Percentiles rank a stretch among this genome's conserved stretches.
phyloP scores from a whole-genome alignment of 2,797 vertebrate species.

The Semotilus atromaculatus region DNA sequence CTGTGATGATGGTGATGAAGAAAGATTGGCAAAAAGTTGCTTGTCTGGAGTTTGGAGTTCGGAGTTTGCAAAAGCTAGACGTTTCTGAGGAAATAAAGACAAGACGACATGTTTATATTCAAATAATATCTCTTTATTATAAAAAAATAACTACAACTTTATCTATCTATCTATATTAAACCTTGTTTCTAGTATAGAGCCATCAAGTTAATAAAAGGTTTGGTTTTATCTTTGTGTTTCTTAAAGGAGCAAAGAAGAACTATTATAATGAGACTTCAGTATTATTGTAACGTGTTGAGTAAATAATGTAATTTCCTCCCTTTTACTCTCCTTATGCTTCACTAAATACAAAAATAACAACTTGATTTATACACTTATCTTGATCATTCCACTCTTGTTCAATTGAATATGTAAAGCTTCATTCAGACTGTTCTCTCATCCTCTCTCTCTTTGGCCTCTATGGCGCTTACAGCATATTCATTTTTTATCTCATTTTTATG shows the following conservation, averaged over 20 bases:
- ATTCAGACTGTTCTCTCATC: background rate
- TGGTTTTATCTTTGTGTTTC: background rate
- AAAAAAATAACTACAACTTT: too few species aligned
- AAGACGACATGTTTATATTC: background rate
- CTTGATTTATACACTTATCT: background rate
- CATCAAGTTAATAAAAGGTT: background rate
- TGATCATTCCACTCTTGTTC: background rate
- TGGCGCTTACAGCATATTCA: background rate
- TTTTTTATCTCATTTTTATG: too few species aligned
- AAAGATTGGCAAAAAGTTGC: slow-evolving; percentile 43
- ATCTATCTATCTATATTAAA: background rate
- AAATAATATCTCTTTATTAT: background rate
- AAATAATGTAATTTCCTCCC: background rate
- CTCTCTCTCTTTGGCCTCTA: too few species aligned
- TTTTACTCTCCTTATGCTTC: background rate
- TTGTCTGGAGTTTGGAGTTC: slow-evolving; percentile 60
- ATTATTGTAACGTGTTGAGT: background rate
- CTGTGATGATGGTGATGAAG: slow-evolving; percentile 22
- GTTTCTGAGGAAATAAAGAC: slow-evolving; percentile 67
- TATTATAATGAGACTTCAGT: background rate
- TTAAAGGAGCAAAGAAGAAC: background rate
- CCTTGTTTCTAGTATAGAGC: too few species aligned
- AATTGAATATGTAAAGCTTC: background rate
- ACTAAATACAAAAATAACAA: background rate
- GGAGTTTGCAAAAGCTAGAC: slow-evolving; percentile 43